Conservation (phyloP, 2,113 vertebrate genomes). For the Clarias magur region DNA sequence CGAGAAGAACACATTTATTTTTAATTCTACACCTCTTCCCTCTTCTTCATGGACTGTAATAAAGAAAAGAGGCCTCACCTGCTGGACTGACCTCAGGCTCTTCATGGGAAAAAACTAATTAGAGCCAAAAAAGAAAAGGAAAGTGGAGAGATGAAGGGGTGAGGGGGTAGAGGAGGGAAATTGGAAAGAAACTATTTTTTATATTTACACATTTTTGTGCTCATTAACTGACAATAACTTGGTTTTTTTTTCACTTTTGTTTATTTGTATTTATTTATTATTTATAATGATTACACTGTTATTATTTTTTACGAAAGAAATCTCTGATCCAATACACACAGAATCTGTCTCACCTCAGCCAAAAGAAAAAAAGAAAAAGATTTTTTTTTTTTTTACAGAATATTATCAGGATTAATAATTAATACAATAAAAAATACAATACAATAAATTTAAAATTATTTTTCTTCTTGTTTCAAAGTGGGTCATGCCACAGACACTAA, state of each 20-base stretch:
- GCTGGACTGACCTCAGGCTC: slow-evolving; percentile 42
- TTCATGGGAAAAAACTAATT: slow-evolving; percentile 48
- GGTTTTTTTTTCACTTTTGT: not conserved
- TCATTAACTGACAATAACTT: not conserved
- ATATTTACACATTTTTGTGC: not conserved
- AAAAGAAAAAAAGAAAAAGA: not conserved
- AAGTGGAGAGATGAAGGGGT: not conserved
- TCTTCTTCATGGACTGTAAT: slow-evolving; percentile 44
- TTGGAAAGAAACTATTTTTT: slow-evolving; percentile 24
- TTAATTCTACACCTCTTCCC: slow-evolving; percentile 13
- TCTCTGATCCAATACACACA: not conserved
- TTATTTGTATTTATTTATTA: not conserved
- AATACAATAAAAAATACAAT: too few species aligned
- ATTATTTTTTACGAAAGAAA: not conserved
- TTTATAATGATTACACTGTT: not conserved
- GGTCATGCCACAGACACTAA: too few species aligned
- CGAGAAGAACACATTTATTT: slow-evolving; percentile 46
- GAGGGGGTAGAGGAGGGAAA: not conserved
- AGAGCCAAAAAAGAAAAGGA: slow-evolving; percentile 29
- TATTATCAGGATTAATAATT: too few species aligned
- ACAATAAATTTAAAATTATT: too few species aligned
- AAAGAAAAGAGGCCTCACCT: slow-evolving; percentile 33
- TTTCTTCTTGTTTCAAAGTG: too few species aligned
- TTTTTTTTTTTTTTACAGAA: too few species aligned
- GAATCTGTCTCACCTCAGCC: not conserved